Conservation (phyloP, 2,113 vertebrate genomes). For the Phyllostomus hastatus region DNA sequence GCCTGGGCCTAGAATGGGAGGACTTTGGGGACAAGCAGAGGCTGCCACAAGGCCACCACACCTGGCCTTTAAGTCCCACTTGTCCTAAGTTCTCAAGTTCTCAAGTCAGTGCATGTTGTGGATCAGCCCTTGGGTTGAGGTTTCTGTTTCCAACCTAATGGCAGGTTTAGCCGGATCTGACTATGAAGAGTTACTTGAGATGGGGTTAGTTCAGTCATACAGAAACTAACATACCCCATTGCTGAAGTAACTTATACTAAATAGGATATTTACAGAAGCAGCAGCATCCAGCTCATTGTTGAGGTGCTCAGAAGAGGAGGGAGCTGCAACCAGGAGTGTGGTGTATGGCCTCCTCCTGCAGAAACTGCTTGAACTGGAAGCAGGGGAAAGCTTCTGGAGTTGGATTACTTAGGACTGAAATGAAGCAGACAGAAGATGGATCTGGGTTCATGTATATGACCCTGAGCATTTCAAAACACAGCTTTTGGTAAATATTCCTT, state of each 20-base stretch:
- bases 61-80: neutral
- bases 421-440: neutral
- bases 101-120: neutral
- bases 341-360: neutral
- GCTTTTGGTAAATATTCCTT: conserved; percentile 41
- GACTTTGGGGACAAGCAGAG: neutral
- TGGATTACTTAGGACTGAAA: neutral
- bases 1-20: neutral
- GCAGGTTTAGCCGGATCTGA: neutral
- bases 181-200: neutral
- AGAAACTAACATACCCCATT: neutral
- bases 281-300: neutral
- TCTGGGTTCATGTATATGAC: neutral
- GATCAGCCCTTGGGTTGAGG: neutral
- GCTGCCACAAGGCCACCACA: neutral
- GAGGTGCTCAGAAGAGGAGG: neutral
- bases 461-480: conserved; percentile 10
- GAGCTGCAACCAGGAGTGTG: neutral
- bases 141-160: conserved; percentile 36
- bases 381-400: neutral
- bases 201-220: neutral
- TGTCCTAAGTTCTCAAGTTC: neutral
- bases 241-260: neutral
- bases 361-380: neutral
- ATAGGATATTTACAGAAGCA: neutral